Base-by-base conservation (phyloP, 2,113 vertebrate species). In the Ahaetulla prasina region DNA sequence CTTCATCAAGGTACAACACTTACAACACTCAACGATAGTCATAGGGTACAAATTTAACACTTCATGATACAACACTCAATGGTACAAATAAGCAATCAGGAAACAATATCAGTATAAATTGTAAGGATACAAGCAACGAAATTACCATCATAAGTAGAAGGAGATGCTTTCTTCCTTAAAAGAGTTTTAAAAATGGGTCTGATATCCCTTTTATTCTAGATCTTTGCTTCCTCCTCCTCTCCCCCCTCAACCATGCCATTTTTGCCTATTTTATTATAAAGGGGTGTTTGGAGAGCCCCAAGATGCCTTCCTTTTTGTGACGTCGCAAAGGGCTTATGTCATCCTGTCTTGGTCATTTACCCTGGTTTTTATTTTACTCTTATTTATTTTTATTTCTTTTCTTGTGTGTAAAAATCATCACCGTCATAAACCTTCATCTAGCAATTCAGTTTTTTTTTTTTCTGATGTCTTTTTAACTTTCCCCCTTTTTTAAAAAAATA, bases 311-410 rank as follows among this genome's bases (percentile, higher is more conserved):
- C 5, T 74, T 35, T 35, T 16, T 18, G 14, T 74, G 30, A n/a
- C 0, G 2, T 68, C 63, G 2, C 12, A n/a, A n/a, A n/a, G 14
- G 0, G 1, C 12, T 4, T 68, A 16, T 0, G 35, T 2, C 0
- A 18, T 20, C 35, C 63, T 35, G 14, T 35, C n/a, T 35, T 35
- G 27, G 27, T 27, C 27, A 30, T 27, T 63, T 30, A 30, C 27
- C 27, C 25, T 63, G n/a, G 4, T 1, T 74, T 74, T 35, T 74
- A 74, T 55, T 54, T 54, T 54, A 54, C n/a, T 54, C 23, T 20
- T 22, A 7, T 27, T 54, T 55, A 55, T 55, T 55, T n/a, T n/a
- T n/a, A n/a, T n/a, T n/a, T n/a, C n/a, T n/a, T 7, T 30, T 14
- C 30, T 35, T 35, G 5, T 5, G 2, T 35, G 30, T 74, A 74